These are phyloP conservation scores for Morphnarchus princeps DNA, from an alignment of 2,113 vertebrate genomes.

Conservation along the genomic window DNA sequence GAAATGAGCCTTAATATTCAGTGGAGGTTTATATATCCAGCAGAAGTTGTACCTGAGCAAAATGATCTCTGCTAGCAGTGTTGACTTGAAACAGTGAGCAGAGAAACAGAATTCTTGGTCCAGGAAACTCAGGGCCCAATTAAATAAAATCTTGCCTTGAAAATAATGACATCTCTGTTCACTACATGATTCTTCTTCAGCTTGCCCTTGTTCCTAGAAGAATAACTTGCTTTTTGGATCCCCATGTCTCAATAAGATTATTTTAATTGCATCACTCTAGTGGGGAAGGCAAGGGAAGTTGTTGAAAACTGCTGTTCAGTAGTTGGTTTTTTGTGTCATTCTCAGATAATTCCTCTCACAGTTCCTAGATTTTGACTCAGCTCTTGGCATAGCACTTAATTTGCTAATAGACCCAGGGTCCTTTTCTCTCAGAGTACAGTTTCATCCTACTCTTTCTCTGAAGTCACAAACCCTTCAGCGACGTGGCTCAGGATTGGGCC, in stretches of 20 bases:
- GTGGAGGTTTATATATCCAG: neutral
- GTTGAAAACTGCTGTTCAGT: neutral
- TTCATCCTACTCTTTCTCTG: neutral
- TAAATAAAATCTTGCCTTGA: neutral
- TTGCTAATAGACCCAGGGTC: neutral
- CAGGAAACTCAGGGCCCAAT: neutral
- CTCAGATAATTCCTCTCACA: neutral
- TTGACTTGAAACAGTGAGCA: neutral
- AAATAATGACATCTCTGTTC: neutral
- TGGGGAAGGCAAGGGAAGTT: neutral
- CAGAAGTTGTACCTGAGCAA: neutral
- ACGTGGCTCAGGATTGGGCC: neutral
- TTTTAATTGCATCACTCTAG: neutral
- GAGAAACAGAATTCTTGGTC: neutral
- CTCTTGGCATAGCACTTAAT: neutral
- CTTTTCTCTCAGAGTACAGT: neutral
- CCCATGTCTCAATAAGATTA: neutral
- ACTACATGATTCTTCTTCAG: neutral
- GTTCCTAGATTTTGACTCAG: neutral
- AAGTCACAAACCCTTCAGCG: neutral
- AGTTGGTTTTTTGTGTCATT: neutral
- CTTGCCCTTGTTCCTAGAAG: neutral
- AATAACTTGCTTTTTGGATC: neutral
- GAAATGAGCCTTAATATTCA: neutral
- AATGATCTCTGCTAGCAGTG: neutral